These are phyloP conservation scores for Tubulanus polymorphus DNA, from an alignment of 2,888 invertebrate genomes.

Conservation along the genomic window DNA sequence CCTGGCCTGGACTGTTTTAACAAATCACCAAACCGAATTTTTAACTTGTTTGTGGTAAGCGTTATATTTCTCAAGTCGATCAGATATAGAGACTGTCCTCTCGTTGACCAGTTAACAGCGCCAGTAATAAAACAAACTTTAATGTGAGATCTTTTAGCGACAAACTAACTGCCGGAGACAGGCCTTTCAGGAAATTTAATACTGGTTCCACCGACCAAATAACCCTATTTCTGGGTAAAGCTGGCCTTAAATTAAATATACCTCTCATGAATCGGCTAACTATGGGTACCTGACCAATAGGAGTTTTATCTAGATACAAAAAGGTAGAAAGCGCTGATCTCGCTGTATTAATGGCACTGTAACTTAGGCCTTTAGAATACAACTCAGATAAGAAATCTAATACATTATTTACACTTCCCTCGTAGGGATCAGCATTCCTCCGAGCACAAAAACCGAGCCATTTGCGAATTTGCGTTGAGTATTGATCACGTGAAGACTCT, in stretches of 20 bases:
- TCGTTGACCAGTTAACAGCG: conserved; percentile 18
- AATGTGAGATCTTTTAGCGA: conserved; percentile 9
- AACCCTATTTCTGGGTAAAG: conserved; percentile 15
- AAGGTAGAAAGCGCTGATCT: conserved; percentile 4
- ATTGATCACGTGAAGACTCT: conserved; percentile 1
- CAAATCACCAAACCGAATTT: conserved; percentile 9
- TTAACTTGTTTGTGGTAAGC: background rate
- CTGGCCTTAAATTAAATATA: conserved; percentile 14
- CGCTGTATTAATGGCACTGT: conserved; percentile 15
- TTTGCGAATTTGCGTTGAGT: background rate
- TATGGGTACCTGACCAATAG: conserved; percentile 5
- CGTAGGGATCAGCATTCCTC: conserved; percentile 2
- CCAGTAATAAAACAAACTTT: conserved; percentile 17
- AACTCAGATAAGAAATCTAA: conserved; percentile 10
- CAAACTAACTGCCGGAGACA: conserved; percentile 9
- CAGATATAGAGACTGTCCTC: conserved; percentile 15
- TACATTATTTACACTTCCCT: background rate
- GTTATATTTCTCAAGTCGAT: conserved; percentile 13
- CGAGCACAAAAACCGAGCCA: background rate
- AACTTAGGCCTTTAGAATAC: conserved; percentile 4
- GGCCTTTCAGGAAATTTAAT: conserved; percentile 15
- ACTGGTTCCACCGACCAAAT: no score
- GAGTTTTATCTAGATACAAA: background rate
- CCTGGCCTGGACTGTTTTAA: conserved; percentile 18
- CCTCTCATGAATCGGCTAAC: conserved; percentile 21